Base-by-base conservation (phyloP, 2,888 invertebrate species). In the Rapana venosa region DNA sequence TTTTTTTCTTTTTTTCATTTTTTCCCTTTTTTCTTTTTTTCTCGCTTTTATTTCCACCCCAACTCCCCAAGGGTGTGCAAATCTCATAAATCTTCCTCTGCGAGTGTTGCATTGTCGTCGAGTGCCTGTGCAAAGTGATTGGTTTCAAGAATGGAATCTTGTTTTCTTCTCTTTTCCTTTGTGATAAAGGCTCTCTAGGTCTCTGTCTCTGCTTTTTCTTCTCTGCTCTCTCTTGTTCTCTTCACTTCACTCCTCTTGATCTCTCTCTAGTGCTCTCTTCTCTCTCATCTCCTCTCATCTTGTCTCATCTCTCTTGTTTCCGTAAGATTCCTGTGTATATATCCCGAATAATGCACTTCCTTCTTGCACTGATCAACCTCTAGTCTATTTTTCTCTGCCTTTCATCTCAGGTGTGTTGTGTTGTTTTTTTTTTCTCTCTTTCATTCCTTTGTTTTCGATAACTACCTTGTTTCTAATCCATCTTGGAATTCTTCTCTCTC, bases 81-180 rank as follows among this genome's bases (percentile, higher is more conserved):
- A n/a, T 74, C 74, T 74, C 74, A 30, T 74, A 74, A 74, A 74
- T 74, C 74, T 74, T 74, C 74, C 66, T 74, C 74, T 30, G 26
- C 30, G 74, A n/a, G n/a, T n/a, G 74, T 30, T n/a, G 74, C 74
- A 30, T 74, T 74, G 74, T 47, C 47, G 47, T 74, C 74, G 30
- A n/a, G n/a, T 22, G 74, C n/a, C 74, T 74, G 26, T 74, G 74
- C n/a, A 74, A 74, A 74, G 74, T 74, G 74, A 74, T 74, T 74
- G 74, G 74, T 74, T 74, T 74, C n/a, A 26, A 74, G 74, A 74
- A 26, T 74, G 30, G 26, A 74, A 30, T 74, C 74, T 74, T 5
- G 20, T 22, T 17, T 26, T 17, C 66, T 66, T 17, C 47, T 47
- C 47, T 47, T 47, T n/a, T 47, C 47, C 47, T 47, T 47, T 47